Evolutionary conservation across 1,140 invertebrate genomes (phyloP), one percentile per base, ranked within the genome.

Genomic region (Cepaea nemoralis): DNA sequence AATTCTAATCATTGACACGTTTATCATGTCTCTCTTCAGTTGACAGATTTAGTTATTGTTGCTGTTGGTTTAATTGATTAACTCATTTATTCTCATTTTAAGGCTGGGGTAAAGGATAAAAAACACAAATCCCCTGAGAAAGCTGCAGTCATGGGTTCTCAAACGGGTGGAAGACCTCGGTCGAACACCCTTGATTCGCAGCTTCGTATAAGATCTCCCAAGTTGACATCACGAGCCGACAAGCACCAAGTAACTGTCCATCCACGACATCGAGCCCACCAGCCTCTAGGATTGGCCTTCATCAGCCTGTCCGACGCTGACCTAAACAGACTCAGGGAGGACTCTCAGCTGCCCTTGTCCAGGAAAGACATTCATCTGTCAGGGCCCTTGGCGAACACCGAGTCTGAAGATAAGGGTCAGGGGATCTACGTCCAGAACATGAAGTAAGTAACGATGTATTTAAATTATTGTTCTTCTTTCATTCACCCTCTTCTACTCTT

Each of bases 281-380:
- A 50, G 0, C 77, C 82, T 24, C 45, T 81, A 31, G 82, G 82
- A 35, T 59, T 83, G 37, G 50, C 78, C 27, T 81, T 70, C 59
- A 79, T 83, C 74, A 77, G 78, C 24, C 14, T 85, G 27, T 85
- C 84, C 5, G 84, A 85, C 40, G 74, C 75, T 8, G 40, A 83
- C 33, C 14, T 85, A 8, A 83, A 82, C 67, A 82, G 82, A 45
- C 71, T 85, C 16, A 70, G 85, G 59, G 84, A 84, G 35, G 90
- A 91, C n/a, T 84, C 97, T 91, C 95, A 98, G 31, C 93, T 97
- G 24, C 98, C 98, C 3, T 91, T 99, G 90, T 98, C 97, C 0
- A 93, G 97, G 48, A 98, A 98, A 91, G 98, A 99, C 91, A 98
- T 99, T 85, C 99, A 99, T 45, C 42, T 82, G 42, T 50, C 66